These are phyloP conservation scores for Triplophysa yarkandensis DNA, from an alignment of 2,797 vertebrate genomes.

Conservation along the genomic window DNA sequence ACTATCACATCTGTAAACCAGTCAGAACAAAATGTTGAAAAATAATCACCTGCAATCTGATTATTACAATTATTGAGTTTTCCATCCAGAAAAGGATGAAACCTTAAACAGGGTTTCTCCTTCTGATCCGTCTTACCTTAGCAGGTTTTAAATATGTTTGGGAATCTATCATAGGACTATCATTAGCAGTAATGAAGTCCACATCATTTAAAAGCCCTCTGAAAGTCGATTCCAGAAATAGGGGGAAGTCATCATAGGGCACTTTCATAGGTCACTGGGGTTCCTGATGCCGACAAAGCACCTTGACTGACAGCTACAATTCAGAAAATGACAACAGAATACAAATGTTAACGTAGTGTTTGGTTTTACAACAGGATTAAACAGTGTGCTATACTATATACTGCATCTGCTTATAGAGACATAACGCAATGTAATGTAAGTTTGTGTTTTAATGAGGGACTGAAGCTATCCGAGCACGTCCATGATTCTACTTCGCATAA, in stretches of 20 bases:
- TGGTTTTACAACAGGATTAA: no score
- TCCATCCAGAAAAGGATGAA: not conserved
- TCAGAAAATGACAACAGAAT: slow-evolving; percentile 12
- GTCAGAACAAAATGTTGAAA: not conserved
- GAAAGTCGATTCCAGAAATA: slow-evolving; percentile 1
- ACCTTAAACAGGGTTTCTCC: no score
- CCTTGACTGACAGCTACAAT: slow-evolving; percentile 49
- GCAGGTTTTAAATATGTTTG: not conserved
- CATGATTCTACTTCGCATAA: no score
- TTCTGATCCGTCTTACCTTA: not conserved
- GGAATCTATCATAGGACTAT: slow-evolving; percentile 1
- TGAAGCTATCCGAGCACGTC: no score
- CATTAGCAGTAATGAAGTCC: not conserved
- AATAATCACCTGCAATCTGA: not conserved
- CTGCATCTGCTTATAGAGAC: no score
- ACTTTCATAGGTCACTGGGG: slow-evolving; percentile 77
- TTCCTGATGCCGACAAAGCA: slow-evolving; percentile 57
- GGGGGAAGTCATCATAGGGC: slow-evolving; percentile 68
- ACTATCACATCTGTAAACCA: not conserved
- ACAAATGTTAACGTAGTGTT: not conserved
- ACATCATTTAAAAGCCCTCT: slow-evolving; percentile 1
- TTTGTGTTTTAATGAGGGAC: no score
- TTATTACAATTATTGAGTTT: not conserved
- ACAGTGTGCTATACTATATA: no score
- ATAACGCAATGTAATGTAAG: no score